Evolutionary conservation across 1,140 invertebrate genomes (phyloP).

Genomic region (Cotesia vestalis): DNA sequence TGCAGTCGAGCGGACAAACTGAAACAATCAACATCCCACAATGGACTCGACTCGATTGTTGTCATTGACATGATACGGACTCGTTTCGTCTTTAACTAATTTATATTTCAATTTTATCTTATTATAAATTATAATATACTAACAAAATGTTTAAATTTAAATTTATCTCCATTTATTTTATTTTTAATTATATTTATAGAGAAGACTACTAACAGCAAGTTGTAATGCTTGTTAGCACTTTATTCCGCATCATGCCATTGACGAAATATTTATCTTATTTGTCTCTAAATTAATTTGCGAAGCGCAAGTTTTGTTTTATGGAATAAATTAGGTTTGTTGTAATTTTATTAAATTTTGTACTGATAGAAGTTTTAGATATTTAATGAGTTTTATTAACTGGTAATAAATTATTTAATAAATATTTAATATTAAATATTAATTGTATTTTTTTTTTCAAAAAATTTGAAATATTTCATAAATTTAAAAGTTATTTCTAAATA

Average conservation of each 20-base stretch:
- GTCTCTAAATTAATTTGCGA: background rate
- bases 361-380: too few relatives aligned
- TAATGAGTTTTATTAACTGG: background rate
- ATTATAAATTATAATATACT: too few relatives aligned
- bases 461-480: too few relatives aligned
- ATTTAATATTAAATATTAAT: too few relatives aligned
- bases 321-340: background rate
- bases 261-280: background rate
- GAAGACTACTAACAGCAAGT: too few relatives aligned
- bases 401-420: too few relatives aligned
- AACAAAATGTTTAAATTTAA: too few relatives aligned
- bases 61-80: slow-evolving; percentile 60
- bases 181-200: too few relatives aligned
- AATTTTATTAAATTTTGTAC: background rate
- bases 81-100: background rate
- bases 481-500: too few relatives aligned
- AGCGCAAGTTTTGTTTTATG: background rate
- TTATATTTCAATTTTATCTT: too few relatives aligned
- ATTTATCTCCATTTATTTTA: too few relatives aligned
- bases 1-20: slow-evolving; percentile 69
- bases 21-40: slow-evolving; percentile 64
- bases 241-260: slow-evolving; percentile 8
- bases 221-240: background rate
- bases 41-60: slow-evolving; percentile 58
- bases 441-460: too few relatives aligned